These are phyloP conservation scores for Lerista edwardsae DNA, from an alignment of 2,797 vertebrate genomes.

Conservation along the genomic window DNA sequence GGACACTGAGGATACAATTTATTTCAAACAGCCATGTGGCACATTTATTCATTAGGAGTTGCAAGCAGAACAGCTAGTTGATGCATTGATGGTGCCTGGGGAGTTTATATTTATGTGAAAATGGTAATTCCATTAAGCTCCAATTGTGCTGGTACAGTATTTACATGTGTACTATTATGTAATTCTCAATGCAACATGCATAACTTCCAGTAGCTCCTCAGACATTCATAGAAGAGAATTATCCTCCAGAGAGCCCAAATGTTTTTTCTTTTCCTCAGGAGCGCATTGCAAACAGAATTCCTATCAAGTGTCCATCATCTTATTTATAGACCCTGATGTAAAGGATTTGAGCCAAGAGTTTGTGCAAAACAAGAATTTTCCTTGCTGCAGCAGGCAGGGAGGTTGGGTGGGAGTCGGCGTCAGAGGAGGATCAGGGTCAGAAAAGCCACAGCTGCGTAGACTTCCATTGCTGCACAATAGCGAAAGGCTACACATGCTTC, in stretches of 20 bases:
- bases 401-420: background rate
- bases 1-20: background rate
- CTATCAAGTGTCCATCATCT: slow-evolving; percentile 52
- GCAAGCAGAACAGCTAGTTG: background rate
- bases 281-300: slow-evolving; percentile 46
- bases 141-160: slow-evolving; percentile 20
- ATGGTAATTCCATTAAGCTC: slow-evolving; percentile 24
- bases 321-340: background rate
- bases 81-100: slow-evolving; percentile 2
- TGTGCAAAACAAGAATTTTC: background rate
- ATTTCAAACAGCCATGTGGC: background rate
- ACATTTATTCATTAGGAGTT: slow-evolving; percentile 21
- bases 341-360: background rate
- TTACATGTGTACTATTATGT: slow-evolving; percentile 17
- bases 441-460: background rate
- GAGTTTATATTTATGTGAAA: slow-evolving; percentile 43
- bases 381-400: too few species aligned
- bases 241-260: slow-evolving; percentile 43
- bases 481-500: background rate
- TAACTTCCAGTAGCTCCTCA: background rate
- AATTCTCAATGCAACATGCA: background rate
- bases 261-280: slow-evolving; percentile 52
- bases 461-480: background rate
- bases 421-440: background rate
- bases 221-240: slow-evolving; percentile 15